phyloP scores from a whole-genome alignment of 2,888 invertebrate genomes.

The Aleiodes testaceus region DNA sequence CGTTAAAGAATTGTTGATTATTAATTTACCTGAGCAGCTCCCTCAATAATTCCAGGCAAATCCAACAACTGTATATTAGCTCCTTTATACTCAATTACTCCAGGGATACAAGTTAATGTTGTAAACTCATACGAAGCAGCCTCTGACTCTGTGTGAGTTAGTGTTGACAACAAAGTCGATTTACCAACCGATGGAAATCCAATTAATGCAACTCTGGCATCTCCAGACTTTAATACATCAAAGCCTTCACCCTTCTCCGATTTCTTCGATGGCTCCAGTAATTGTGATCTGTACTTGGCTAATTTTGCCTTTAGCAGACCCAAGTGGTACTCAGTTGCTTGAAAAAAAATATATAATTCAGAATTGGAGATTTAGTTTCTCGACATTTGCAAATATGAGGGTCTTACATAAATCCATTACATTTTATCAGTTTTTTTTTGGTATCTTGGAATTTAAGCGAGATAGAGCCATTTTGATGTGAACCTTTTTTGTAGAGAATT shows the following conservation, averaged over 20 bases:
- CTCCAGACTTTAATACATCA: conserved; percentile 99
- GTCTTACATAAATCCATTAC: neutral
- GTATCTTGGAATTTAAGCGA: too few species aligned
- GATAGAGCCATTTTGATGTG: too few species aligned
- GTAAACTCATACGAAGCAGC: conserved; percentile 99
- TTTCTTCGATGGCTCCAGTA: conserved; percentile 96
- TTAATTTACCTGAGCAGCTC: conserved; percentile 86
- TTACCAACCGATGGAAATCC: conserved; percentile 99
- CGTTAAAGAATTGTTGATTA: too few species aligned
- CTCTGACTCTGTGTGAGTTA: conserved; percentile 97
- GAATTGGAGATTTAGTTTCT: neutral
- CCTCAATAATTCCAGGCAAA: conserved; percentile 99
- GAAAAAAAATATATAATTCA: conserved; percentile 16
- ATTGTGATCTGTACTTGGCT: conserved; percentile 94
- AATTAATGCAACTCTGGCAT: conserved; percentile 97
- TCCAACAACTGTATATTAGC: conserved; percentile 98
- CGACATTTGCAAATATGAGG: neutral
- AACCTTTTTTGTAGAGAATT: too few species aligned
- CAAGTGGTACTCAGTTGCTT: conserved; percentile 99
- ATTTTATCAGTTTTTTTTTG: too few species aligned
- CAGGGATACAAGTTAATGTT: conserved; percentile 98
- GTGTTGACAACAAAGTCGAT: conserved; percentile 95
- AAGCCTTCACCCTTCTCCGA: conserved; percentile 97
- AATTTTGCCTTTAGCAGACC: conserved; percentile 97
- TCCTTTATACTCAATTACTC: conserved; percentile 98